Evolutionary conservation across 2,888 invertebrate species (phyloP).

Genomic region (Exephanes ischioxanthus): DNA sequence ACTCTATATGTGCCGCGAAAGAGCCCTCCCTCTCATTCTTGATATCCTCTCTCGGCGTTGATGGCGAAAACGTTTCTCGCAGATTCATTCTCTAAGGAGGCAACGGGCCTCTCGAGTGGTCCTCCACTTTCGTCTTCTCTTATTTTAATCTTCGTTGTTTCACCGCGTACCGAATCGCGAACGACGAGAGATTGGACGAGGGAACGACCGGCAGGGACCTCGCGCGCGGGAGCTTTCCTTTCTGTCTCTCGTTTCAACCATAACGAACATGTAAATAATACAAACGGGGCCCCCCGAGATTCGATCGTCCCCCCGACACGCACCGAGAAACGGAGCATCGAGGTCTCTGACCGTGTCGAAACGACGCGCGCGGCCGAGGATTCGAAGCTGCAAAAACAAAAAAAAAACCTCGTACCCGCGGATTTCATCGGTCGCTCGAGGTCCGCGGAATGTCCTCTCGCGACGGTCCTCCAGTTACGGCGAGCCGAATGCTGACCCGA

Average conservation of each 20-base stretch:
- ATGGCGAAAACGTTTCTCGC: slow-evolving; percentile 66
- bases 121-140: slow-evolving; percentile 46
- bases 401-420: not conserved
- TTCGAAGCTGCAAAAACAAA: slow-evolving; percentile 11
- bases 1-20: slow-evolving; percentile 62
- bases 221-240: slow-evolving; percentile 25
- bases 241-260: slow-evolving; percentile 65
- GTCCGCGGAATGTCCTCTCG: slow-evolving; percentile 1
- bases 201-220: slow-evolving; percentile 45
- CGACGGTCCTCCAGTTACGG: not conserved
- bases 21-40: slow-evolving; percentile 44
- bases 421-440: not conserved
- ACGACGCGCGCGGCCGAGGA: slow-evolving; percentile 2
- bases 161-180: slow-evolving; percentile 59
- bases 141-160: slow-evolving; percentile 25
- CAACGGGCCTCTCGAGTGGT: slow-evolving; percentile 37
- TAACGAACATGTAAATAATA: slow-evolving; percentile 78
- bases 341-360: slow-evolving; percentile 47
- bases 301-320: slow-evolving; percentile 55
- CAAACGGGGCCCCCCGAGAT: slow-evolving; percentile 69
- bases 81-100: slow-evolving; percentile 62
- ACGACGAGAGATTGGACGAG: slow-evolving; percentile 37
- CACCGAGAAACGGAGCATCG: slow-evolving; percentile 47
- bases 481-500: not conserved
- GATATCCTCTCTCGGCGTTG: slow-evolving; percentile 50